Conservation (phyloP, 2,113 vertebrate species). For the Phoenicopterus ruber region DNA sequence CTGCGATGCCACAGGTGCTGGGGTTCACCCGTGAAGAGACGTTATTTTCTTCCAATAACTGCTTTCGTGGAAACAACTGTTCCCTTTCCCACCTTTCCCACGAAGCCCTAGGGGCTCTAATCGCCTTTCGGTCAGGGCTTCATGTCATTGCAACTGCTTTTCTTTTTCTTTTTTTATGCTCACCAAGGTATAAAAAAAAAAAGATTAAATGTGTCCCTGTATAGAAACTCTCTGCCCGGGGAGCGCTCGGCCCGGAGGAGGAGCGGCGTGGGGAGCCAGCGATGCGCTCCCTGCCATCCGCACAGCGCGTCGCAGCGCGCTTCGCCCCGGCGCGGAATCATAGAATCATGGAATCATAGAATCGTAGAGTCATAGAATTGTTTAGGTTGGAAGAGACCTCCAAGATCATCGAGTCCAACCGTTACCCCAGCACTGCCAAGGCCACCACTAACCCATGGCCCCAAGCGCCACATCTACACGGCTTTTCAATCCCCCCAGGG, state of each 20-base stretch:
- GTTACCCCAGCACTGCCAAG: too few species aligned
- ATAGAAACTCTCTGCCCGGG: neutral
- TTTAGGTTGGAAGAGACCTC: too few species aligned
- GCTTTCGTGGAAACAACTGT: neutral
- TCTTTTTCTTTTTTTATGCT: neutral
- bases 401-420: too few species aligned
- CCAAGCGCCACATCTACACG: too few species aligned
- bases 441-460: too few species aligned
- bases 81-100: neutral
- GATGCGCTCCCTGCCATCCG: accelerated
- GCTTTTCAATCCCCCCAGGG: too few species aligned
- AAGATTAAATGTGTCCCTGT: neutral
- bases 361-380: too few species aligned
- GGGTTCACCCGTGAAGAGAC: neutral
- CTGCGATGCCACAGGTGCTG: too few species aligned
- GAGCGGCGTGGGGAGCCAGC: accelerated
- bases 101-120: too few species aligned
- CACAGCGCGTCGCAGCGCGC: neutral
- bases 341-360: too few species aligned
- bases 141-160: too few species aligned
- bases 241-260: accelerated
- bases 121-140: neutral
- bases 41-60: neutral
- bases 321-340: accelerated
- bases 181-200: too few species aligned